Evolutionary conservation across 2,888 invertebrate species (phyloP).

Genomic region (Drosophila basisetae): DNA sequence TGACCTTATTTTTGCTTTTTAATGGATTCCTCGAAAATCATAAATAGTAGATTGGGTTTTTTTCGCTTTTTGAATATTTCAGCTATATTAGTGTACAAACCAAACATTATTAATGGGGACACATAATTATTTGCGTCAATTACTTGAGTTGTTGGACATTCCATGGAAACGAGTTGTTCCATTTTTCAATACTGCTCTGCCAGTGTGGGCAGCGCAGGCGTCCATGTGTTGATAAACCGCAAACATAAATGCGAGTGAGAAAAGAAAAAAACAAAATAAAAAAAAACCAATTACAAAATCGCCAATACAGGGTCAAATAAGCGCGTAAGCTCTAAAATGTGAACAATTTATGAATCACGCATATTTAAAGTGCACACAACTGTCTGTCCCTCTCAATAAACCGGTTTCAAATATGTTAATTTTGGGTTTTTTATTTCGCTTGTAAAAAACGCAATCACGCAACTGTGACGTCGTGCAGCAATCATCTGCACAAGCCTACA

Average conservation of each 20-base stretch:
- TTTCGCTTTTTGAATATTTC: background rate
- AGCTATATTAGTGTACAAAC: background rate
- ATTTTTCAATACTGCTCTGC: background rate
- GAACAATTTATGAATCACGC: slow-evolving; percentile 69
- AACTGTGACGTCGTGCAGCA: slow-evolving; percentile 62
- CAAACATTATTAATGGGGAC: slow-evolving; percentile 23
- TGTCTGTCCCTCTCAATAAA: slow-evolving; percentile 31
- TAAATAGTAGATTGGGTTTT: background rate
- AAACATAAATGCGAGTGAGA: slow-evolving; percentile 28
- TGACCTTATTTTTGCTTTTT: background rate
- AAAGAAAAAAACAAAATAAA: background rate
- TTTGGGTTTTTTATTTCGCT: slow-evolving; percentile 56
- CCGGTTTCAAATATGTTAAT: slow-evolving; percentile 68
- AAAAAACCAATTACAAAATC: slow-evolving; percentile 70
- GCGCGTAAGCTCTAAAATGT: slow-evolving; percentile 56
- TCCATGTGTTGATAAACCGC: slow-evolving; percentile 28
- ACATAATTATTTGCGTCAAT: slow-evolving; percentile 37
- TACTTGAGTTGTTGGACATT: slow-evolving; percentile 43
- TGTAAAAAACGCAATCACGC: slow-evolving; percentile 57
- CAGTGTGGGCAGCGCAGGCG: slow-evolving; percentile 51
- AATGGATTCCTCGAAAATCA: background rate
- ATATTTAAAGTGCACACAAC: slow-evolving; percentile 28
- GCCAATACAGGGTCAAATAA: slow-evolving; percentile 72
- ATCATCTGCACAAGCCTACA: slow-evolving; percentile 47
- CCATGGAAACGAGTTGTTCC: slow-evolving; percentile 40